Conservation (phyloP, 1,140 invertebrate genomes). For the Hylaeus volcanicus region DNA sequence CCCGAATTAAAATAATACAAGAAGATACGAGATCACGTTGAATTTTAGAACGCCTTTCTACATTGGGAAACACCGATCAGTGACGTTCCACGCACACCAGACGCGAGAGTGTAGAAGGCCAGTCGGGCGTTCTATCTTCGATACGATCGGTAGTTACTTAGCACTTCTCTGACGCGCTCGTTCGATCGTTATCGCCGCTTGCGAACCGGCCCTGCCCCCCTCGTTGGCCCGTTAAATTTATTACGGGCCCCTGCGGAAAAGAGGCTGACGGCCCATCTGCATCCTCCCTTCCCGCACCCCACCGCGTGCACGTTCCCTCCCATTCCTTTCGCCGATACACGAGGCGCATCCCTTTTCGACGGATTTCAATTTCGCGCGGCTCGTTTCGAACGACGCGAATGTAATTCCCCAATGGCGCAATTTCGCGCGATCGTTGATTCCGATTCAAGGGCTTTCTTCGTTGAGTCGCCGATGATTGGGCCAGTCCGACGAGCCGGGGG, state of each 20-base stretch:
- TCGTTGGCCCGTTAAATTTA: slow-evolving; percentile 77
- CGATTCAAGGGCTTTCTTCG: neutral
- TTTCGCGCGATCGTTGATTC: neutral
- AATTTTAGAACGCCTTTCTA: too few relatives aligned
- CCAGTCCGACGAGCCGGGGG: too few relatives aligned
- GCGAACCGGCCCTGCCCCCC: slow-evolving; percentile 66
- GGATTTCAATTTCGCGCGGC: slow-evolving; percentile 2
- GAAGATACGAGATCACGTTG: too few relatives aligned
- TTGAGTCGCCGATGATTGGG: neutral
- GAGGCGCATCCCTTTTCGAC: neutral
- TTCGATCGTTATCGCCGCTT: slow-evolving; percentile 73
- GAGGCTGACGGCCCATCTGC: slow-evolving; percentile 65
- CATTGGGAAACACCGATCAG: too few relatives aligned
- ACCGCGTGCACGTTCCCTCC: neutral
- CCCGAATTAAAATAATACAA: too few relatives aligned
- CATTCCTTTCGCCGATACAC: neutral
- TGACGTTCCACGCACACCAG: slow-evolving; percentile 8
- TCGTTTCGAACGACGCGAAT: neutral
- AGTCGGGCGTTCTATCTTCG: slow-evolving; percentile 66
- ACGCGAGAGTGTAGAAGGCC: slow-evolving; percentile 44
- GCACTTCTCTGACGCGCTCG: slow-evolving; percentile 76
- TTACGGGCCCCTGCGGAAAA: slow-evolving; percentile 69
- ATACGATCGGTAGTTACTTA: slow-evolving; percentile 79
- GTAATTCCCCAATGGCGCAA: neutral
- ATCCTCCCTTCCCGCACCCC: slow-evolving; percentile 27